A percentile compares a stretch with the other conserved stretches of the same genome.
Evolutionary conservation across 2,888 invertebrate species (phyloP).

Genomic region (Drosophila mimetica): DNA sequence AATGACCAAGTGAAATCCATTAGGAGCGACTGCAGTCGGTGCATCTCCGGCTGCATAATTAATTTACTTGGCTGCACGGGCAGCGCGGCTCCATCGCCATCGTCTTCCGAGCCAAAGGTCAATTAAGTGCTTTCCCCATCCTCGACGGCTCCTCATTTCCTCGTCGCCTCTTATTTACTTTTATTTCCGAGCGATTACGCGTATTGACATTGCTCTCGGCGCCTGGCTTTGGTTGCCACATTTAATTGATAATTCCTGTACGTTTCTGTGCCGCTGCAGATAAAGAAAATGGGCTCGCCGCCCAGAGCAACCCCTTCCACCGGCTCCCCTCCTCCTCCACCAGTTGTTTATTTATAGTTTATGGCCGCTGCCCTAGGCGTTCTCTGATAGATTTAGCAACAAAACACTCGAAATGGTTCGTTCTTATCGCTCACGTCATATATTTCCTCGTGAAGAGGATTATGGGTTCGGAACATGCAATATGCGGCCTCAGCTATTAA

Average conservation of each 20-base stretch:
- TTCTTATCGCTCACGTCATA: constrained; percentile 68
- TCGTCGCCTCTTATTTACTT: constrained; percentile 30
- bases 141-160: constrained; percentile 6
- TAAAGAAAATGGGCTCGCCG: constrained; percentile 54
- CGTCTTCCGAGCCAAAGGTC: constrained; percentile 64
- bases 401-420: constrained; percentile 38
- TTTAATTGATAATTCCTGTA: constrained; percentile 73
- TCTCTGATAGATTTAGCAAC: constrained; percentile 46
- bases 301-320: constrained; percentile 8
- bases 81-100: constrained; percentile 29
- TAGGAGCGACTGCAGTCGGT: constrained; percentile 48
- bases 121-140: constrained; percentile 57
- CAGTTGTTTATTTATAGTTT: constrained; percentile 53
- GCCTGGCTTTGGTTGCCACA: constrained; percentile 47
- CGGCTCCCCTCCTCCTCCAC: constrained; percentile 1
- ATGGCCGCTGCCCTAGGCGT: constrained; percentile 32
- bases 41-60: constrained; percentile 50
- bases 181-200: constrained; percentile 62
- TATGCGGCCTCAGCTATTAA: constrained; percentile 46
- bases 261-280: constrained; percentile 49
- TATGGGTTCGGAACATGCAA: constrained; percentile 66
- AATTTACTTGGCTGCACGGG: constrained; percentile 45
- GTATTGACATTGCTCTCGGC: constrained; percentile 70
- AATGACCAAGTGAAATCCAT: constrained; percentile 72
- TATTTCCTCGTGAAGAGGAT: constrained; percentile 58